These are phyloP conservation scores for Eupsittula cactorum DNA, from an alignment of 2,113 vertebrate genomes.

Conservation along the genomic window DNA sequence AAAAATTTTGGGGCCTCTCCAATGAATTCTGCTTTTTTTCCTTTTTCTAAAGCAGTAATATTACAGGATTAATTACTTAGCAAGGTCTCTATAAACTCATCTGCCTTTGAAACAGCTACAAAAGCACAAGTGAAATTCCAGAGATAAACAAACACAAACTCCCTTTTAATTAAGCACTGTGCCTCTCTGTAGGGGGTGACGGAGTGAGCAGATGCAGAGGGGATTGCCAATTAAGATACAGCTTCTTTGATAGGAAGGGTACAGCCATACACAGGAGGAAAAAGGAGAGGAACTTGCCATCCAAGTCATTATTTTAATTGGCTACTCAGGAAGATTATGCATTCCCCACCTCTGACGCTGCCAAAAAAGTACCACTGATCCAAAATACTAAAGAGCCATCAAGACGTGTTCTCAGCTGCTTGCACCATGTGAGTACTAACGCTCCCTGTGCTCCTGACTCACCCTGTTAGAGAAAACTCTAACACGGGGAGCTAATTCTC, in stretches of 20 bases:
- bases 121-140: slow-evolving; percentile 62
- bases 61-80: slow-evolving; percentile 40
- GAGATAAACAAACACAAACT: slow-evolving; percentile 65
- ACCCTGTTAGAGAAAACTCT: not conserved
- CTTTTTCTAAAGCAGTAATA: not conserved
- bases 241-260: slow-evolving; percentile 62
- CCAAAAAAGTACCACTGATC: slow-evolving; percentile 35
- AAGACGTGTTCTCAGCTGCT: slow-evolving; percentile 5
- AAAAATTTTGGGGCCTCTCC: not conserved
- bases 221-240: slow-evolving; percentile 72
- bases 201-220: slow-evolving; percentile 37
- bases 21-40: not conserved
- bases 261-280: slow-evolving; percentile 47
- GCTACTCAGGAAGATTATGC: slow-evolving; percentile 48
- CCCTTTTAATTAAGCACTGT: slow-evolving; percentile 63
- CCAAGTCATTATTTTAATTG: slow-evolving; percentile 72
- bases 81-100: not conserved
- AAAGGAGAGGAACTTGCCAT: slow-evolving; percentile 49
- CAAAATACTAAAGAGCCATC: slow-evolving; percentile 40
- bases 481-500: not conserved
- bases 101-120: slow-evolving; percentile 48
- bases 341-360: slow-evolving; percentile 39
- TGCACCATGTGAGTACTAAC: not conserved
- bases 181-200: slow-evolving; percentile 39
- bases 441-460: not conserved